phyloP scores from a whole-genome alignment of 1,140 invertebrate species.

The Gonioctena quinquepunctata region DNA sequence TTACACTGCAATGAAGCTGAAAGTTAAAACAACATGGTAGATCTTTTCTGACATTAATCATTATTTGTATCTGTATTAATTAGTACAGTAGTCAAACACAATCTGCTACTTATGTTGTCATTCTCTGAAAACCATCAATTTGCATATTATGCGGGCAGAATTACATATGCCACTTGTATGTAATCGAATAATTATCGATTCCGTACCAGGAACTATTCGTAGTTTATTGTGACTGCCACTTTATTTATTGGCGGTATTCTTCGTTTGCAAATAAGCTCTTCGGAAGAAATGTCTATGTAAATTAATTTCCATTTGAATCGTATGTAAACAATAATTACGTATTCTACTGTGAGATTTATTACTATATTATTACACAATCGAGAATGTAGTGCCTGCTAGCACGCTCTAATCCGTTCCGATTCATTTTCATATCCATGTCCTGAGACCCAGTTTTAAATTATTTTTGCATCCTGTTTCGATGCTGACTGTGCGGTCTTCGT shows the following conservation, averaged over 20 bases:
- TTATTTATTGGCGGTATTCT: neutral
- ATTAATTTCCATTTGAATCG: constrained; percentile 1
- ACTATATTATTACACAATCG: too few relatives aligned
- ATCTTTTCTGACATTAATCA: too few relatives aligned
- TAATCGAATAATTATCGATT: constrained; percentile 1
- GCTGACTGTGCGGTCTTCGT: too few relatives aligned
- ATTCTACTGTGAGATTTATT: neutral
- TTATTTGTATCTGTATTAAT: too few relatives aligned
- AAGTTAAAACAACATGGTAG: too few relatives aligned
- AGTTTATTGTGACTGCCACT: neutral
- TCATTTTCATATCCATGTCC: too few relatives aligned
- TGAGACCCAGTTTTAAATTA: too few relatives aligned
- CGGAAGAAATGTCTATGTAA: neutral
- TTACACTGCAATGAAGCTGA: too few relatives aligned
- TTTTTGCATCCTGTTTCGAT: too few relatives aligned
- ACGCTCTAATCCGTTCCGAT: too few relatives aligned
- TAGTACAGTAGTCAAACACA: neutral
- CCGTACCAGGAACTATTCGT: neutral
- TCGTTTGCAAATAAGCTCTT: neutral
- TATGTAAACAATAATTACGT: neutral
- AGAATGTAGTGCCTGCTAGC: too few relatives aligned
- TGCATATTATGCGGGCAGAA: constrained; percentile 8
- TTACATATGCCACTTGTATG: neutral
- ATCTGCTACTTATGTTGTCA: constrained; percentile 7
- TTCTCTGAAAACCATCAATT: neutral